These are phyloP conservation scores for Nomada fabriciana DNA, from an alignment of 2,888 invertebrate species.

Conservation along the genomic window DNA sequence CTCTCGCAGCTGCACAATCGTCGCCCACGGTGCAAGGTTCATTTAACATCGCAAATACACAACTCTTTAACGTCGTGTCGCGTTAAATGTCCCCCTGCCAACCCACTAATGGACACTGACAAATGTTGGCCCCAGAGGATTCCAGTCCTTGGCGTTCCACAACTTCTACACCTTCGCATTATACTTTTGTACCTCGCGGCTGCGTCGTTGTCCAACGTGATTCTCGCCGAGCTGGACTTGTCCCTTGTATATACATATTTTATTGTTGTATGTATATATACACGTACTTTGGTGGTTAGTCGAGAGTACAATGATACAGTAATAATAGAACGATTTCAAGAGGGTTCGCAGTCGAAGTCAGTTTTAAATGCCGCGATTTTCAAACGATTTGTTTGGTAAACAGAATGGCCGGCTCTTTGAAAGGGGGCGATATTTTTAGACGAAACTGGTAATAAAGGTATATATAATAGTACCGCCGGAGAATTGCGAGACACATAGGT, in stretches of 20 bases:
- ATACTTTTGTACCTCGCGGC: conserved; percentile 26
- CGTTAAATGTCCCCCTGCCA: conserved; percentile 73
- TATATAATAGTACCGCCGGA: no score
- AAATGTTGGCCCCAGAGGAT: conserved; percentile 66
- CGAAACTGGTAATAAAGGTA: no score
- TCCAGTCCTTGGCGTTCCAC: conserved; percentile 23
- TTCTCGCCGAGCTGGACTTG: conserved; percentile 5
- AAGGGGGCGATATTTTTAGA: no score
- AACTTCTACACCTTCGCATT: conserved; percentile 50
- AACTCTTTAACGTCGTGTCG: conserved; percentile 80
- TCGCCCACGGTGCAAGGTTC: conserved; percentile 77
- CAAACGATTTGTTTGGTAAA: no score
- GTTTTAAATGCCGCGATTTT: no score
- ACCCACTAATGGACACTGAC: conserved; percentile 73
- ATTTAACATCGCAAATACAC: conserved; percentile 81
- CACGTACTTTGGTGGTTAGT: not conserved
- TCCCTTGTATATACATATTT: not conserved
- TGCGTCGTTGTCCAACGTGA: conserved; percentile 2
- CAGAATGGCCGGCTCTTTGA: no score
- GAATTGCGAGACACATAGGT: no score
- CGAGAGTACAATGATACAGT: not conserved
- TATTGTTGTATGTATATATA: not conserved
- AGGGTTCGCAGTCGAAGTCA: not conserved
- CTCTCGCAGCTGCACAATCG: conserved; percentile 78
- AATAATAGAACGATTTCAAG: not conserved